Percentiles rank a stretch among this genome's conserved stretches.
phyloP scores from a whole-genome alignment of 2,888 invertebrate species.

The Cloeon dipterum region DNA sequence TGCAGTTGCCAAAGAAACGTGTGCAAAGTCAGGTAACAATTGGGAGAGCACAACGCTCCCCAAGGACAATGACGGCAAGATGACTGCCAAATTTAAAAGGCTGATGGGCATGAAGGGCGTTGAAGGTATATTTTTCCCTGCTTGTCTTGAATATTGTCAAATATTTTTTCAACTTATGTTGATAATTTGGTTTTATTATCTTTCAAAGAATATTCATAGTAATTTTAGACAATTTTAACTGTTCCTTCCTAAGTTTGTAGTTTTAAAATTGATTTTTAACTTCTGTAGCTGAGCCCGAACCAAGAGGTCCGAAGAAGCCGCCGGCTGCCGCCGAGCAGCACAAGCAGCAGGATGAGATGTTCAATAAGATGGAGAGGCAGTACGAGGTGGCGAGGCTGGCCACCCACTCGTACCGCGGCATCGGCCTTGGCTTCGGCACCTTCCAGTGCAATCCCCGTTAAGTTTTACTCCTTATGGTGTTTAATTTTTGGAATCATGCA shows the following conservation, averaged over 20 bases:
- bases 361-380: conserved; percentile 83
- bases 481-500: too few relatives aligned
- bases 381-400: conserved; percentile 89
- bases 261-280: background rate
- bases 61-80: conserved; percentile 76
- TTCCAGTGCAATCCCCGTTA: conserved; percentile 2
- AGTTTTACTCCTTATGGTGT: too few relatives aligned
- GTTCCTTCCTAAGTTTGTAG: background rate
- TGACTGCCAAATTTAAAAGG: conserved; percentile 84
- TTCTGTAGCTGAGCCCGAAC: conserved; percentile 4
- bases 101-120: conserved; percentile 77
- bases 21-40: conserved; percentile 24
- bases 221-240: background rate
- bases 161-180: too few relatives aligned
- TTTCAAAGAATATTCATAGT: background rate
- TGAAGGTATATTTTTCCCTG: conserved; percentile 12
- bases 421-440: conserved; percentile 23
- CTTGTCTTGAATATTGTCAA: too few relatives aligned
- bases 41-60: conserved; percentile 77
- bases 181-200: background rate
- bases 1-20: conserved; percentile 6
- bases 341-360: conserved; percentile 48
- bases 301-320: background rate
- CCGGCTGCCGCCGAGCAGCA: conserved; percentile 13
- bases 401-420: conserved; percentile 76